Conservation (phyloP, 2,113 vertebrate species). For the Myanophis thanlyinensis region DNA sequence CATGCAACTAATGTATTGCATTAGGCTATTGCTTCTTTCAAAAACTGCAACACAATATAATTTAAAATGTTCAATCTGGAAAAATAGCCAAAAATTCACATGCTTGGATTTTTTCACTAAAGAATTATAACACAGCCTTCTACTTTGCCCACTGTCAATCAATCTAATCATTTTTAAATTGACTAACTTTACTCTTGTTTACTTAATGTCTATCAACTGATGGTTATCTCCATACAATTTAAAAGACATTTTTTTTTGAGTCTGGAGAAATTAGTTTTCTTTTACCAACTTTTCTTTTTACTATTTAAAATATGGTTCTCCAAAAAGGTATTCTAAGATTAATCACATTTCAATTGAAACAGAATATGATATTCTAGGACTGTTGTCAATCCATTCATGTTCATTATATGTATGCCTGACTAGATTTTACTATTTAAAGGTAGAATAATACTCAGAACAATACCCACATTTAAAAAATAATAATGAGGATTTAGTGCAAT, state of each 20-base stretch:
- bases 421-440: slow-evolving; percentile 42
- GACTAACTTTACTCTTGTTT: slow-evolving; percentile 71
- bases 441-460: slow-evolving; percentile 20
- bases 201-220: slow-evolving; percentile 76
- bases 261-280: slow-evolving; percentile 71
- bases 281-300: slow-evolving; percentile 55
- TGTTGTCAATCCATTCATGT: slow-evolving; percentile 59
- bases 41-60: slow-evolving; percentile 64
- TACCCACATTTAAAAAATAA: neutral
- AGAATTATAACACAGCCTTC: slow-evolving; percentile 54
- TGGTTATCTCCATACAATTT: slow-evolving; percentile 67
- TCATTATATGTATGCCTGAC: slow-evolving; percentile 32
- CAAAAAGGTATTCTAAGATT: slow-evolving; percentile 63
- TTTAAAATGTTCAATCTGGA: slow-evolving; percentile 56
- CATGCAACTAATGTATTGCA: slow-evolving; percentile 12
- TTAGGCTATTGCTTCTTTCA: slow-evolving; percentile 57
- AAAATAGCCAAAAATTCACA: slow-evolving; percentile 42
- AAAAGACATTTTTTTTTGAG: slow-evolving; percentile 69
- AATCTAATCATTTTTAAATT: slow-evolving; percentile 74
- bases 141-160: slow-evolving; percentile 64
- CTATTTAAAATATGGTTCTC: slow-evolving; percentile 59
- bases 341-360: slow-evolving; percentile 67
- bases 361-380: slow-evolving; percentile 48
- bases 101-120: slow-evolving; percentile 43
- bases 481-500: neutral